Evolutionary conservation across 2,888 invertebrate species (phyloP), one percentile per base, ranked within the genome.

Genomic region (Thysanoteuthis rhombus): DNA sequence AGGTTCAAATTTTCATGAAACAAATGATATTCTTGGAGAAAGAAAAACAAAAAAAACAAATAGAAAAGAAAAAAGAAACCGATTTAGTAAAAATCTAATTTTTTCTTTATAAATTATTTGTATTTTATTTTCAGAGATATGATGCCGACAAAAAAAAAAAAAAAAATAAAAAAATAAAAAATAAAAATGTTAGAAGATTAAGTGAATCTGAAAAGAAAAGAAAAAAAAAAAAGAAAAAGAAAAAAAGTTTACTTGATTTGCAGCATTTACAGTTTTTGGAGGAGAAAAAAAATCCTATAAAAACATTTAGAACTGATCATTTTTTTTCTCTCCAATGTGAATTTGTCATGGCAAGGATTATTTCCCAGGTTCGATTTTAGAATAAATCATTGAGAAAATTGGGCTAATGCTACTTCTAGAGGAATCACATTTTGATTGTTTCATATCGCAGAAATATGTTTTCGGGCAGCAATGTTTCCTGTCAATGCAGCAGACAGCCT

Each of bases 401-500:
- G n/a, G 75, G n/a, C 36, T 75, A 4, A 36, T 1, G n/a, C 75
- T 75, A 75, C 75, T 75, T 36, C 2, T 10, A 36, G 12, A 10
- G 0, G 75, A 75, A 75, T 36, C n/a, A 75, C 75, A 75, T 36
- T 93, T 94, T 5, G 95, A 95, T 42, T 93, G 92, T 25, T 93
- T 92, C 6, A 95, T 94, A 94, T 96, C 94, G 95, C 96, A 96
- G 36, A 94, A 94, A 94, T 94, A 94, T 39, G 95, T 95, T 89
- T 94, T 39, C 10, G 96, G 96, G 94, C 97, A 97, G 95, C 97
- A 97, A 94, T 97, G 96, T 12, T 95, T 42, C 19, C 95, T 93
- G 94, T 97, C 97, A 52, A 93, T 91, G 94, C 97, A 97, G 93
- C 97, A 97, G 16, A 96, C 95, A 75, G 96, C 97, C 95, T 96